Percentiles rank a stretch among this genome's conserved stretches.
These are phyloP conservation scores for Sternarchorhynchus goeldii DNA, from an alignment of 2,797 vertebrate species.

Conservation along the genomic window DNA sequence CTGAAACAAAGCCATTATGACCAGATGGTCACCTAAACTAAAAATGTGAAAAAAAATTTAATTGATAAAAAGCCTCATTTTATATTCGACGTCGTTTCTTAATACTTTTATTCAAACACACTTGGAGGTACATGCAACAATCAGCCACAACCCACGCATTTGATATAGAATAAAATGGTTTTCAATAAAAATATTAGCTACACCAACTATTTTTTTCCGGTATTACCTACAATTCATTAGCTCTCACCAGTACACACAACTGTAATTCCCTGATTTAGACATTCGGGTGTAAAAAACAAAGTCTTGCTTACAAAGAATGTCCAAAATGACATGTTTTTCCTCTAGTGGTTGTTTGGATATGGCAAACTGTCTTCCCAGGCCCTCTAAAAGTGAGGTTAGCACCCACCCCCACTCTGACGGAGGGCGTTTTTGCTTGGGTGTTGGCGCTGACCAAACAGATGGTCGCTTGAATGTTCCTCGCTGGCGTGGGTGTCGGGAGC, in stretches of 20 bases:
- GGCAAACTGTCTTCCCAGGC: conserved; percentile 29
- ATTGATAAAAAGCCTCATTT: no score
- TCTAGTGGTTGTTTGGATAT: conserved; percentile 31
- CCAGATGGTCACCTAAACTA: no score
- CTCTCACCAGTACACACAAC: neutral
- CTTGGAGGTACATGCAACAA: neutral
- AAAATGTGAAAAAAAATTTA: no score
- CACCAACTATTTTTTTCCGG: conserved; percentile 9
- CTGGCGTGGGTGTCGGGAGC: conserved; percentile 37
- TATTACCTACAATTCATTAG: neutral
- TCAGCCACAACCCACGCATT: neutral
- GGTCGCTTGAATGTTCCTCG: conserved; percentile 48
- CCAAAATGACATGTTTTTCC: conserved; percentile 5
- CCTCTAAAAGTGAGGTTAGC: conserved; percentile 24
- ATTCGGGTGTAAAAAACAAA: conserved; percentile 41
- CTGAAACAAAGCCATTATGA: no score
- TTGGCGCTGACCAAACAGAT: conserved; percentile 51
- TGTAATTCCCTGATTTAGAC: conserved; percentile 10
- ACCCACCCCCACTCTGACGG: conserved; percentile 29
- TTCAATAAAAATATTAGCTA: conserved; percentile 5
- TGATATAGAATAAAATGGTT: neutral
- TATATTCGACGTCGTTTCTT: no score
- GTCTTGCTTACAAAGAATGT: conserved; percentile 21
- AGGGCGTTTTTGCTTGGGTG: conserved; percentile 38
- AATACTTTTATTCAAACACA: no score